Conservation (phyloP, 2,797 vertebrate species). For the Geotria australis region DNA sequence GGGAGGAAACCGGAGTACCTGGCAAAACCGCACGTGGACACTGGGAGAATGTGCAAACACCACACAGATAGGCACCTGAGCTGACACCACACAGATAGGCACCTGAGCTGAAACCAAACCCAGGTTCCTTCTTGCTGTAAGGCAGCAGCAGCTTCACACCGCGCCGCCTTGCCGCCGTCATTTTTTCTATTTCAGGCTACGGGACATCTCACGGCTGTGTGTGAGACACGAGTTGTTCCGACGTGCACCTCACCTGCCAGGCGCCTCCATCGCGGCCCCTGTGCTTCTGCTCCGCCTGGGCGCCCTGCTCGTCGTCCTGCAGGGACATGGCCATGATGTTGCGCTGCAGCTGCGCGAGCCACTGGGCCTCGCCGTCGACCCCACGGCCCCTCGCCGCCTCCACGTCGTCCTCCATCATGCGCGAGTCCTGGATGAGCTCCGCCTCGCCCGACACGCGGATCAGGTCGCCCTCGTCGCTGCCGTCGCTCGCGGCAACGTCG, state of each 20-base stretch:
- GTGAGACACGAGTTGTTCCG: no score
- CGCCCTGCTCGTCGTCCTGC: slow-evolving; percentile 7
- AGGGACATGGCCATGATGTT: slow-evolving; percentile 20
- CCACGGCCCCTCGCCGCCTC: slow-evolving; percentile 6
- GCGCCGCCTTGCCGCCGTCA: no score
- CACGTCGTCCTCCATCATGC: slow-evolving; percentile 27
- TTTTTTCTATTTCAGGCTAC: no score
- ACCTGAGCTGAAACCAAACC: no score
- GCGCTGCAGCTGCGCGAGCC: slow-evolving; percentile 13
- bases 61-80: no score
- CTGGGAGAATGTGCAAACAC: no score
- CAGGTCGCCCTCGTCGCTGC: slow-evolving; percentile 14
- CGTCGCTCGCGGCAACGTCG: slow-evolving; percentile 9
- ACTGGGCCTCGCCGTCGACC: slow-evolving; percentile 6
- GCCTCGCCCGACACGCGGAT: slow-evolving; percentile 41
- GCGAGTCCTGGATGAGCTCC: slow-evolving; percentile 40
- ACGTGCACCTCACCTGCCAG: slow-evolving; percentile 14
- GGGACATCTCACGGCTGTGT: no score
- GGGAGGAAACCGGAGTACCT: no score
- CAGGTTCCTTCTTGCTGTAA: no score
- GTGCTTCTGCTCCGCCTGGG: slow-evolving; percentile 2
- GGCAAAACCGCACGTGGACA: no score
- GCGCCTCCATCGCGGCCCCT: slow-evolving; percentile 2
- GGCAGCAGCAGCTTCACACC: no score
- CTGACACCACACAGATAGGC: no score